Base-by-base conservation (phyloP, 2,113 vertebrate genomes). In the Caloenas nicobarica region DNA sequence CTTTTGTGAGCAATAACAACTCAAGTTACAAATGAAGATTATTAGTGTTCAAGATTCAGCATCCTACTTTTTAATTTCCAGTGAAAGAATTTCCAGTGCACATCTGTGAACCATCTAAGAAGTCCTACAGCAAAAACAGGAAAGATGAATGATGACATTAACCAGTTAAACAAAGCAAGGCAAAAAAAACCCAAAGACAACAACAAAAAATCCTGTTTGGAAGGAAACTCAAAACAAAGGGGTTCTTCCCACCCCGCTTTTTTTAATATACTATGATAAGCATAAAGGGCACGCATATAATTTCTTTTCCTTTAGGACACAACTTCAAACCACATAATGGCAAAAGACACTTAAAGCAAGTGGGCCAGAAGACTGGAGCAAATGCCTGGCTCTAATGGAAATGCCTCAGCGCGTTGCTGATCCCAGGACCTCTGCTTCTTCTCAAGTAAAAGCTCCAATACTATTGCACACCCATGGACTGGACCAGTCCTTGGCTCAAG, bases 81-180 rank as follows among this genome's bases (percentile, higher is more conserved):
- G 60, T 44, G 76, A 79, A 54, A 88, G 44, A 65, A 51, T 86
- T 82, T 91, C 65, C 92, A 84, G 56, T 33, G 72, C 48, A 94
- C 92, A 95, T 97, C 93, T 96, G 90, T 88, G 93, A 95, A 78
- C 80, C 69, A 95, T 96, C 92, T 90, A 95, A 90, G 80, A 93
- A 84, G 77, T 89, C 93, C 86, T 93, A 86, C 61, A 76, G 93
- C 48, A 57, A 95, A 94, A 96, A 60, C 92, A 96, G 90, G 86
- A 93, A 93, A 96, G 80, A 92, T 76, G 38, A 83, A 95, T 64
- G 60, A 92, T 94, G 72, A 89, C 70, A 92, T 89, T 94, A 91
- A 62, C 78, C 89, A 95, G 91, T 76, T 65, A 89, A 94, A 91
- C 54, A 94, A 93, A 95, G 53, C 50, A 76, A 82, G 66, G 57